These are phyloP conservation scores for Xanthostigma xanthostigma DNA, from an alignment of 2,888 invertebrate species.

Conservation along the genomic window DNA sequence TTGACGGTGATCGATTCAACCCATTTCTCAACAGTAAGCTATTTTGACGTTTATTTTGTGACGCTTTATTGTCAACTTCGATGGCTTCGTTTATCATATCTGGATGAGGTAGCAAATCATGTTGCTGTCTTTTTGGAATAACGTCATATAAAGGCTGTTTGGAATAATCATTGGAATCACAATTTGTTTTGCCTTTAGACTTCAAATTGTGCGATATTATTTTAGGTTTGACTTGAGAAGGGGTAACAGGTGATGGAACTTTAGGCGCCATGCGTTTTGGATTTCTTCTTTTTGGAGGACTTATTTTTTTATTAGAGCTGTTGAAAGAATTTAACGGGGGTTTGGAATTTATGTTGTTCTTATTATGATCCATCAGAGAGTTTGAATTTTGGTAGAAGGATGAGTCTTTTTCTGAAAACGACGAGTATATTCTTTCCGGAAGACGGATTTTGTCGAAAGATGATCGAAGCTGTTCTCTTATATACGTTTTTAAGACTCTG, in stretches of 20 bases:
- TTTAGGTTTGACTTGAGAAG: background rate
- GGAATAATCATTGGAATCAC: too few species aligned
- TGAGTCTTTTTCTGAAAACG: background rate
- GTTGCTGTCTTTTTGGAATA: too few species aligned
- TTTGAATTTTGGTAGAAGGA: too few species aligned
- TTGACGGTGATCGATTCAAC: constrained; percentile 18
- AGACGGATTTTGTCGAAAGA: constrained; percentile 3
- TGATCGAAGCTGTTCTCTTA: constrained; percentile 2
- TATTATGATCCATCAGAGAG: too few species aligned
- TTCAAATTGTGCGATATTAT: too few species aligned
- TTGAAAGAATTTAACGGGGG: too few species aligned
- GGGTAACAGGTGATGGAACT: constrained; percentile 4
- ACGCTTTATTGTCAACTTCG: constrained; percentile 29
- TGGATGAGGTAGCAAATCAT: constrained; percentile 25
- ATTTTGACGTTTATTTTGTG: constrained; percentile 11
- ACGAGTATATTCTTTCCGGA: constrained; percentile 1
- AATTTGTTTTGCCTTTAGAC: too few species aligned
- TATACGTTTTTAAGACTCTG: background rate
- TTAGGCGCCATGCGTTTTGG: background rate
- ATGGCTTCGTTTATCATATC: constrained; percentile 55
- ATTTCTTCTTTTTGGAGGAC: background rate
- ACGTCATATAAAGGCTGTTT: too few species aligned
- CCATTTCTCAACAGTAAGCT: constrained; percentile 41
- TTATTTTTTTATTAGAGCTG: background rate
- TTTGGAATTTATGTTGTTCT: too few species aligned